Evolutionary conservation across 2,797 vertebrate genomes (phyloP), one percentile per base, ranked within the genome.

Genomic region (Poecilia velifera): DNA sequence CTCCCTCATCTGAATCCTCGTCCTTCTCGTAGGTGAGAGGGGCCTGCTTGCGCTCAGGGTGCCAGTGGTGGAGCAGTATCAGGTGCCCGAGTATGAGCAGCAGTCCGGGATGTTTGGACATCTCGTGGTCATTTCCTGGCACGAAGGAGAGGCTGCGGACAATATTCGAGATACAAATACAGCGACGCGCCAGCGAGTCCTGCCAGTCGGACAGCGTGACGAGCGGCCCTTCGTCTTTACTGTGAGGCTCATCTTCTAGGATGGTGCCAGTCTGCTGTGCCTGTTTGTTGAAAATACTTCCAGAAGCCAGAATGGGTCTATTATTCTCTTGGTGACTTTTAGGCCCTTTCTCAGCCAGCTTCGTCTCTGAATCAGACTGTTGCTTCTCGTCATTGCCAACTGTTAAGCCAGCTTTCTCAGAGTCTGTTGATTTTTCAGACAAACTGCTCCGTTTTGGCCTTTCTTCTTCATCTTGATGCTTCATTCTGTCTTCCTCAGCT

Each of bases 71-170:
- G 75, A 99, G 97, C 84, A 99, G 96, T 80, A 99, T 97, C 83
- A 99, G 95, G 82, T 97, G 98, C 73, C 98, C 98, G 62, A 99
- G 95, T 55, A 99, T 96, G 81, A 99, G 97, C 90, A 99, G 95
- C 87, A 99, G 94, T 77, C 98, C 98, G 0, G 98, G 97, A 85
- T 99, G 98, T 90, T 97, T 98, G 64, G 98, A 99, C 98, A 99
- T 99, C 93, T 99, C 98, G 57, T 97, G 97, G 94, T 99, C 98
- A 78, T 99, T 99, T 86, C 98, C 98, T 18, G 98, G 98, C 84
- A 99, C 96, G 22, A 99, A 99, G 0, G 98, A 99, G 93, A 99
- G 96, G 95, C 98, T 99, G 92, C 98, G 97, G 90, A 99, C 95
- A 84, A 99, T 98, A 84, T 99, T 99, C n/a, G 98, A 99, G 83